Percentiles rank a stretch among this genome's conserved stretches.
Evolutionary conservation across 2,888 invertebrate species (phyloP).

Genomic region (Chymomyza caudatula): DNA sequence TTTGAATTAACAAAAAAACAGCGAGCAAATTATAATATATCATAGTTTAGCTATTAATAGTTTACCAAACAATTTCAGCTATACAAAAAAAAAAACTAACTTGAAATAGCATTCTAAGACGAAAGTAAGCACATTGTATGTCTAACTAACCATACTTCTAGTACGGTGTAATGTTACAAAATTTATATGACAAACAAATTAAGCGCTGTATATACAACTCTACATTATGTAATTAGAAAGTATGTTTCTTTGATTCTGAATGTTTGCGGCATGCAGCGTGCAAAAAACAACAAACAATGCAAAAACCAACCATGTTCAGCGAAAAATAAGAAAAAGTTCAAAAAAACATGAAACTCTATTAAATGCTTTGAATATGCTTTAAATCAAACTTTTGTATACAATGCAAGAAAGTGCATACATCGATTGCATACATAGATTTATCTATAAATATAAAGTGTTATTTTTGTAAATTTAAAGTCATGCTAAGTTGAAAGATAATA

Average conservation of each 20-base stretch:
- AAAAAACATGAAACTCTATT: conserved; percentile 23
- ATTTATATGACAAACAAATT: conserved; percentile 44
- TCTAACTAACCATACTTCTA: neutral
- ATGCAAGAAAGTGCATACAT: conserved; percentile 37
- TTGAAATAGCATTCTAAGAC: neutral
- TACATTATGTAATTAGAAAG: conserved; percentile 25
- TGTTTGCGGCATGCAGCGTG: conserved; percentile 34
- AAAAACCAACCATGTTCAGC: conserved; percentile 13
- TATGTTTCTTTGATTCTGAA: neutral
- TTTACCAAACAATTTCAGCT: conserved; percentile 6
- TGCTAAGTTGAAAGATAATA: conserved; percentile 3
- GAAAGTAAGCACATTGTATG: neutral
- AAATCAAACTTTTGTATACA: conserved; percentile 50
- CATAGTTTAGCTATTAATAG: conserved; percentile 12
- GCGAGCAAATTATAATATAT: conserved; percentile 39
- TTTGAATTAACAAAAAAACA: conserved; percentile 25
- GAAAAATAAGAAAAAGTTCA: conserved; percentile 27
- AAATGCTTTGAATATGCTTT: conserved; percentile 74
- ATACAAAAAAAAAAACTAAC: neutral
- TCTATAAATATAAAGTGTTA: neutral
- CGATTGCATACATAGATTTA: conserved; percentile 3
- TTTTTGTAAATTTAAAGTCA: neutral
- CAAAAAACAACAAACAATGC: conserved; percentile 29
- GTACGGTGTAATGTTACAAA: neutral
- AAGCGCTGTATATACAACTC: conserved; percentile 55